These are phyloP conservation scores for Chrysomela aeneicollis DNA, from an alignment of 2,888 invertebrate species.

Conservation along the genomic window DNA sequence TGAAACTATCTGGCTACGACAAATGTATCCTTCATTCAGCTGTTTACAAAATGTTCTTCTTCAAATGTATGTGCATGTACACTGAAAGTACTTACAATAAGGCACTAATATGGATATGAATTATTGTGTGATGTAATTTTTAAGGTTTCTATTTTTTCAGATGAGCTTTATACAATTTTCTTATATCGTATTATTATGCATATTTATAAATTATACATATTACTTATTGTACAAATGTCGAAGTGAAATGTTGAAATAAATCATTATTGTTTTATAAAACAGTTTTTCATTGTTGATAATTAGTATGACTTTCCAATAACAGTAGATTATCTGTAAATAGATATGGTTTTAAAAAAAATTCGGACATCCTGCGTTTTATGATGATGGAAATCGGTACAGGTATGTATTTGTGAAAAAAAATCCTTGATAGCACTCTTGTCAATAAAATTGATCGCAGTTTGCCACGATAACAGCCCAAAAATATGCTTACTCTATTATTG, in stretches of 20 bases:
- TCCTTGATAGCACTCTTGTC: too few species aligned
- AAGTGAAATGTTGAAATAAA: slow-evolving; percentile 43
- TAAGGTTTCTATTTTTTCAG: slow-evolving; percentile 41
- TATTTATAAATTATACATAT: slow-evolving; percentile 45
- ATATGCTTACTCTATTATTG: too few species aligned
- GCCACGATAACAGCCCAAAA: too few species aligned
- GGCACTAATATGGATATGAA: slow-evolving; percentile 38
- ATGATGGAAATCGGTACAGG: too few species aligned
- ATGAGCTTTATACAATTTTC: slow-evolving; percentile 43
- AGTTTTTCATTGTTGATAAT: slow-evolving; percentile 5
- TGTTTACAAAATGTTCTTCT: background rate
- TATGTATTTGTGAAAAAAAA: too few species aligned
- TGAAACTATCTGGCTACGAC: too few species aligned
- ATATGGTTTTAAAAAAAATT: too few species aligned
- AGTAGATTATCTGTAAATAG: too few species aligned
- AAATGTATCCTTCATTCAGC: background rate
- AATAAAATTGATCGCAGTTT: too few species aligned
- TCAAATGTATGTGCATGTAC: slow-evolving; percentile 12
- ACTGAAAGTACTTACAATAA: slow-evolving; percentile 43
- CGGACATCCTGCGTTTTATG: too few species aligned
- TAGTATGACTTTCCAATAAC: too few species aligned
- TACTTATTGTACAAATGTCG: slow-evolving; percentile 38
- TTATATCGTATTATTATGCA: slow-evolving; percentile 30
- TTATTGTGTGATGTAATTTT: slow-evolving; percentile 43
- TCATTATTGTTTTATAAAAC: slow-evolving; percentile 33